A percentile compares a stretch with the other conserved stretches of the same genome.
Evolutionary conservation across 2,113 vertebrate genomes (phyloP).

Genomic region (Cololabis saira): DNA sequence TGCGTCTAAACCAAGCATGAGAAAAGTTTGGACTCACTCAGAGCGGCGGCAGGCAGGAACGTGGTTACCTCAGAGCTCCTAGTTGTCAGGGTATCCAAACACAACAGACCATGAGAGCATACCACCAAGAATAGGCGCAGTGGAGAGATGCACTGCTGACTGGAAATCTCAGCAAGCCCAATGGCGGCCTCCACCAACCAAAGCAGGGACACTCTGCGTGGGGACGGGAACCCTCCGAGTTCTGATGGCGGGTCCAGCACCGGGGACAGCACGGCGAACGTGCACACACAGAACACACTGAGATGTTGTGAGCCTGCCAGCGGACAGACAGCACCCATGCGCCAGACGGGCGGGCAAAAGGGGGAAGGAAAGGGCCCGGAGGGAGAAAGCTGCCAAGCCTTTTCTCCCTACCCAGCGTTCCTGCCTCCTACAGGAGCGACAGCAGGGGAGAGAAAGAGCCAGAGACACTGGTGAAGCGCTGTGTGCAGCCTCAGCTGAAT

Average conservation of each 20-base stretch:
- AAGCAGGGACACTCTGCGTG: conserved; percentile 23
- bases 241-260: conserved; percentile 23
- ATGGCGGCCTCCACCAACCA: conserved; percentile 24
- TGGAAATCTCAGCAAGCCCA: conserved; percentile 49
- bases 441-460: conserved; percentile 43
- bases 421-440: conserved; percentile 61
- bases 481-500: conserved; percentile 59
- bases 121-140: conserved; percentile 73
- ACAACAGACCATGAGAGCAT: conserved; percentile 80
- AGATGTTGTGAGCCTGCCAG: conserved; percentile 45
- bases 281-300: conserved; percentile 33
- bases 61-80: conserved; percentile 64
- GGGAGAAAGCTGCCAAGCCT: conserved; percentile 58
- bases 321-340: conserved; percentile 51
- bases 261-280: conserved; percentile 30
- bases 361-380: conserved; percentile 40
- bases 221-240: conserved; percentile 20
- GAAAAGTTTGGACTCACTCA: conserved; percentile 70
- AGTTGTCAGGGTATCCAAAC: conserved; percentile 82
- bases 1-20: conserved; percentile 15
- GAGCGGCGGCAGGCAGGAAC: conserved; percentile 53
- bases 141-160: conserved; percentile 34
- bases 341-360: conserved; percentile 42
- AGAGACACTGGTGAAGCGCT: conserved; percentile 40
- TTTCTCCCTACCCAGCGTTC: conserved; percentile 47